phyloP scores from a whole-genome alignment of 2,888 invertebrate species.

The Liodrosophila aerea region DNA sequence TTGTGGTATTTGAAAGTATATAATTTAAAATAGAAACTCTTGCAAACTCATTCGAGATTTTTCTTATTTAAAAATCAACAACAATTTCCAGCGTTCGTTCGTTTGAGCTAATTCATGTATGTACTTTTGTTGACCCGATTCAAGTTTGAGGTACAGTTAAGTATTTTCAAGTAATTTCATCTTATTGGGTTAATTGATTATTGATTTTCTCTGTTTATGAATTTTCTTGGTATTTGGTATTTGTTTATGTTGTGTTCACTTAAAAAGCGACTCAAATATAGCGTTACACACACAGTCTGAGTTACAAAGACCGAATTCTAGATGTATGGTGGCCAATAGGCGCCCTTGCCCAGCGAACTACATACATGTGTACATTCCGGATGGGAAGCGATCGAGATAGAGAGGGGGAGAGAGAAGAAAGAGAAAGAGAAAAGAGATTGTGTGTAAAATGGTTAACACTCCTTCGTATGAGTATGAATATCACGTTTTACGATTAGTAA shows the following conservation, averaged over 20 bases:
- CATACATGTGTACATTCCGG: conserved; percentile 63
- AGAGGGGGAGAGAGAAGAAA: conserved; percentile 41
- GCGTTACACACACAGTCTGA: conserved; percentile 81
- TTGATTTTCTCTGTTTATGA: conserved; percentile 14
- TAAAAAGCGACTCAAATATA: conserved; percentile 81
- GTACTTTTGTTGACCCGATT: conserved; percentile 34
- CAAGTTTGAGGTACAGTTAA: conserved; percentile 66
- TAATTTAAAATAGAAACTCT: conserved; percentile 76
- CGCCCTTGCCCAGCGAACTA: conserved; percentile 81
- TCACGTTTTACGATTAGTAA: conserved; percentile 24
- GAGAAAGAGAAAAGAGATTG: conserved; percentile 65
- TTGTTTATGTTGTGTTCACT: conserved; percentile 50
- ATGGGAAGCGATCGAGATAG: conserved; percentile 34
- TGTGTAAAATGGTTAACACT: conserved; percentile 59
- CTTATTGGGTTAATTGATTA: conserved; percentile 28
- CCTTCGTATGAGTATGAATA: conserved; percentile 42
- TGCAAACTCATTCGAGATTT: conserved; percentile 72
- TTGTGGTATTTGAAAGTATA: conserved; percentile 32
- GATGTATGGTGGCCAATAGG: conserved; percentile 81
- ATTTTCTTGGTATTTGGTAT: conserved; percentile 37
- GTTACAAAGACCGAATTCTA: conserved; percentile 82
- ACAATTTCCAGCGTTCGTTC: conserved; percentile 17
- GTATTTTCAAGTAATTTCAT: conserved; percentile 36
- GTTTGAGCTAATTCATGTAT: conserved; percentile 27
- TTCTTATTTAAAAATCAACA: conserved; percentile 11